phyloP scores from a whole-genome alignment of 2,113 vertebrate genomes.

The Lynx canadensis region DNA sequence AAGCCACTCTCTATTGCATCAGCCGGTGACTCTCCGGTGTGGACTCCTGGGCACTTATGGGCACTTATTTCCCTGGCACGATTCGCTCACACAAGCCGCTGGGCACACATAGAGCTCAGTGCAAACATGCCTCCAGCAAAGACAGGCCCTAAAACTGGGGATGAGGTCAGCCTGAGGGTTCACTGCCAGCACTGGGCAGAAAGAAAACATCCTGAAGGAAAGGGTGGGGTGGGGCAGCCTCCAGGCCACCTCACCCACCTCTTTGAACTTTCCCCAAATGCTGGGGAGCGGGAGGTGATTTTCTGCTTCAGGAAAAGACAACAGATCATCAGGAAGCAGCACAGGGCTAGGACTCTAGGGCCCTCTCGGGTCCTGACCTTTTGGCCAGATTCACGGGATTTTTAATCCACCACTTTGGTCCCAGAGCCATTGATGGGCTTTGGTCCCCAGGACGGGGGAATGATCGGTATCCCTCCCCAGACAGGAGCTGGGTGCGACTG shows the following conservation, averaged over 20 bases:
- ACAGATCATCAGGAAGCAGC: not conserved
- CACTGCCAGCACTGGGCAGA: not conserved
- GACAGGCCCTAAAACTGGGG: not conserved
- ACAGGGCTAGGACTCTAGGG: not conserved
- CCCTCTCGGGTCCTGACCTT: not conserved
- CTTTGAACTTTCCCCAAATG: not conserved
- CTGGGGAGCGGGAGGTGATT: not conserved
- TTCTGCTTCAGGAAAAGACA: not conserved
- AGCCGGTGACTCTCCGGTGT: not conserved
- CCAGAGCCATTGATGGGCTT: not conserved
- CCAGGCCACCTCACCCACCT: not conserved
- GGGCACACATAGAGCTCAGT: not conserved
- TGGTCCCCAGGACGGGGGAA: not conserved
- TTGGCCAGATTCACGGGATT: not conserved
- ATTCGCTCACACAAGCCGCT: not conserved
- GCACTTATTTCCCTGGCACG: not conserved
- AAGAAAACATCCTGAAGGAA: slow-evolving; percentile 36
- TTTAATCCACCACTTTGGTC: not conserved
- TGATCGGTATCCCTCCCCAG: not conserved
- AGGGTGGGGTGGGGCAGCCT: not conserved
- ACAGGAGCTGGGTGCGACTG: not conserved
- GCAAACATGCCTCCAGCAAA: not conserved
- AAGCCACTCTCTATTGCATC: not conserved
- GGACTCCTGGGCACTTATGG: not conserved
- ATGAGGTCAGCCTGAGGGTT: not conserved